phyloP scores from a whole-genome alignment of 2,888 invertebrate species.

The Allygus modestus region DNA sequence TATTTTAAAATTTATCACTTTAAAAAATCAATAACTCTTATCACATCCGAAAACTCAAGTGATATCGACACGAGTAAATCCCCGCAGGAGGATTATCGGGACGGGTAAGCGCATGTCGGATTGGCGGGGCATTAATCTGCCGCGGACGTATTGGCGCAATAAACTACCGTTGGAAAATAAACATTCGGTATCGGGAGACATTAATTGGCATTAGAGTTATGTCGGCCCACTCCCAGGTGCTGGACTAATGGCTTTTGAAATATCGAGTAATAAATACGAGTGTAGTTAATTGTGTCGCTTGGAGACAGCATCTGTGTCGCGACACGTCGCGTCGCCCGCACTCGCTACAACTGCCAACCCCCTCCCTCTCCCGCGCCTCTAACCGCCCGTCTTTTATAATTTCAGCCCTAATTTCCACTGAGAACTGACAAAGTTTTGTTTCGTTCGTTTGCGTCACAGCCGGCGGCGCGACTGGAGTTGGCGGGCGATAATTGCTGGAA shows the following conservation, averaged over 20 bases:
- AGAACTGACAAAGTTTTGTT: constrained; percentile 22
- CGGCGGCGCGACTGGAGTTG: constrained; percentile 9
- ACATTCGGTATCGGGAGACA: constrained; percentile 50
- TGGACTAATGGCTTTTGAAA: constrained; percentile 51
- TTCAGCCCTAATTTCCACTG: background rate
- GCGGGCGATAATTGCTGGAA: constrained; percentile 33
- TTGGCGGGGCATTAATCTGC: constrained; percentile 31
- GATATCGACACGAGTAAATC: background rate
- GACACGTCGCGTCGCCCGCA: background rate
- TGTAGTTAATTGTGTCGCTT: background rate
- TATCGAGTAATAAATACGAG: constrained; percentile 41
- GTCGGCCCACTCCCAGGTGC: constrained; percentile 18
- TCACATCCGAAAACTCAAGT: no score
- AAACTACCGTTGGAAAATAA: constrained; percentile 42
- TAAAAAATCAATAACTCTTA: no score
- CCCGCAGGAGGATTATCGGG: background rate
- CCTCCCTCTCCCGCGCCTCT: background rate
- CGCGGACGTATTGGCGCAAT: constrained; percentile 42
- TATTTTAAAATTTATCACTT: no score
- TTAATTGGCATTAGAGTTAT: constrained; percentile 51
- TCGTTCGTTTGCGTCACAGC: constrained; percentile 5
- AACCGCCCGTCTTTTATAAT: constrained; percentile 36
- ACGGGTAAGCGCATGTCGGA: constrained; percentile 27
- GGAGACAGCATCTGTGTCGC: background rate
- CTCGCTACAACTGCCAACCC: background rate